Evolutionary conservation across 2,888 invertebrate genomes (phyloP).

Genomic region (Polia nebulosa): DNA sequence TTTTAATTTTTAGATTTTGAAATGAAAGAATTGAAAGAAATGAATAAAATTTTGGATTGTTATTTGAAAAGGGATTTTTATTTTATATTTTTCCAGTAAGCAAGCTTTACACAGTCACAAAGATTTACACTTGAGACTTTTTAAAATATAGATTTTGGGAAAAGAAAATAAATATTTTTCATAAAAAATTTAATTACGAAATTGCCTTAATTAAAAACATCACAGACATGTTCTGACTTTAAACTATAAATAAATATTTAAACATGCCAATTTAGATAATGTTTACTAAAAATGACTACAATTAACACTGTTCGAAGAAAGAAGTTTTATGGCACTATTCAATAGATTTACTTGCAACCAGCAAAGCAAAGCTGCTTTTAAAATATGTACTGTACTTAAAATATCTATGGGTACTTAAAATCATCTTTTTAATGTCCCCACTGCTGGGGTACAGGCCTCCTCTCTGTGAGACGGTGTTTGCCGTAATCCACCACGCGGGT

Average conservation of each 20-base stretch:
- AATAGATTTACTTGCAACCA: slow-evolving; percentile 21
- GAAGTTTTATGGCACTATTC: slow-evolving; percentile 59
- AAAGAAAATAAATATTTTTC: slow-evolving; percentile 12
- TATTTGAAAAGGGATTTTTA: slow-evolving; percentile 49
- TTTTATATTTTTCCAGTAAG: slow-evolving; percentile 5
- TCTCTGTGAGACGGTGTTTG: too few species aligned
- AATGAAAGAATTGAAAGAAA: slow-evolving; percentile 48
- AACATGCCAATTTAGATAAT: slow-evolving; percentile 67
- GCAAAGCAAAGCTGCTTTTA: background rate
- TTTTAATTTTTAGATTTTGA: slow-evolving; percentile 56
- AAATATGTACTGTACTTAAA: slow-evolving; percentile 9
- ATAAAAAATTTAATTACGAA: slow-evolving; percentile 61
- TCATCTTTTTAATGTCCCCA: too few species aligned
- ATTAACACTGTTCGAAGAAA: slow-evolving; percentile 31
- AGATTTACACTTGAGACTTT: background rate
- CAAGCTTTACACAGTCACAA: background rate
- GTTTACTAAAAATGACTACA: slow-evolving; percentile 52
- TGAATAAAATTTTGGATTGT: slow-evolving; percentile 64
- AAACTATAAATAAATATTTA: slow-evolving; percentile 75
- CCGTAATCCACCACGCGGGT: too few species aligned
- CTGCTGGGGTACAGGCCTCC: too few species aligned
- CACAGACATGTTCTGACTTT: slow-evolving; percentile 82
- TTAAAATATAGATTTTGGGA: background rate
- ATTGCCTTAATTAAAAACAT: slow-evolving; percentile 81
- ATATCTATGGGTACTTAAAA: background rate